phyloP scores from a whole-genome alignment of 2,113 vertebrate species.

The Hippocampus guttulatus region DNA sequence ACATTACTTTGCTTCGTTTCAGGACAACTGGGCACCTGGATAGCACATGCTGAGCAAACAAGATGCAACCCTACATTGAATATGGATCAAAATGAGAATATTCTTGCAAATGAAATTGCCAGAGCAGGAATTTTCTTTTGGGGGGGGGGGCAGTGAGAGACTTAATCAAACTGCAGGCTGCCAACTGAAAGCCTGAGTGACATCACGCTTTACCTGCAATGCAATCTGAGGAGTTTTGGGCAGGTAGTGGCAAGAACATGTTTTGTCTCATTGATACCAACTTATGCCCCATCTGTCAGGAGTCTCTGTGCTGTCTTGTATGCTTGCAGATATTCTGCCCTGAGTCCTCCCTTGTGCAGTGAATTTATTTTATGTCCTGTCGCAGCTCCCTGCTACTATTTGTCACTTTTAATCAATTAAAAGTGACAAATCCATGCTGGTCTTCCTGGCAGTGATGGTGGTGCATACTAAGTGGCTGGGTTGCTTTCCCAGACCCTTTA shows the following conservation, averaged over 20 bases:
- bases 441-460: slow-evolving; percentile 28
- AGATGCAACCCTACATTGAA: slow-evolving; percentile 30
- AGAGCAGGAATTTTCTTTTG: slow-evolving; percentile 25
- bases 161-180: slow-evolving; percentile 59
- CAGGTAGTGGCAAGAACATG: slow-evolving; percentile 48
- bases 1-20: slow-evolving; percentile 38
- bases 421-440: slow-evolving; percentile 43
- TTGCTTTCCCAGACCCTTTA: slow-evolving; percentile 33
- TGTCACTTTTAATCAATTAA: slow-evolving; percentile 47
- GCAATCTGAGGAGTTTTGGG: slow-evolving; percentile 24
- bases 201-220: slow-evolving; percentile 35
- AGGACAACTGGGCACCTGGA: slow-evolving; percentile 19
- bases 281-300: slow-evolving; percentile 25
- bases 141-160: slow-evolving; percentile 10
- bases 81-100: slow-evolving; percentile 26
- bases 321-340: slow-evolving; percentile 19
- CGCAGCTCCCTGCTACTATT: slow-evolving; percentile 15
- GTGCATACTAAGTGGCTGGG: slow-evolving; percentile 38
- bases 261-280: slow-evolving; percentile 66
- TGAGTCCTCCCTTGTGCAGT: neutral
- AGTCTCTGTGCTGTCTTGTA: slow-evolving; percentile 29
- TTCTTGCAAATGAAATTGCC: slow-evolving; percentile 39
- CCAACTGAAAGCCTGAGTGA: slow-evolving; percentile 56
- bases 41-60: slow-evolving; percentile 55
- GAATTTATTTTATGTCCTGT: slow-evolving; percentile 19